phyloP scores from a whole-genome alignment of 2,797 vertebrate species.

The Glyptemys insculpta region DNA sequence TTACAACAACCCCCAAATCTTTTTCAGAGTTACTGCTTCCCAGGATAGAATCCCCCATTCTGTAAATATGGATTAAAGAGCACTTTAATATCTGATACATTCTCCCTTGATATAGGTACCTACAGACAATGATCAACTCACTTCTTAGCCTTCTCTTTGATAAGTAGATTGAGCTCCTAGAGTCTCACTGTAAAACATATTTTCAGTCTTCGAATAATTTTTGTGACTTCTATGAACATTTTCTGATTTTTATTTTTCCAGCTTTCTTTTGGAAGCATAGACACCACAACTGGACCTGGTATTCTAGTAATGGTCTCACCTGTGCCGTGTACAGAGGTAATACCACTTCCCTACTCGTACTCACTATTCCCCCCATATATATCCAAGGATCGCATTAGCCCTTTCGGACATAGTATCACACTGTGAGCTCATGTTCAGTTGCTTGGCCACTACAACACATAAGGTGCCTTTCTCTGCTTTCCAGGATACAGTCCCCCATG shows the following conservation, averaged over 20 bases:
- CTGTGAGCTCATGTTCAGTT: neutral
- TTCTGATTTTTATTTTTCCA: neutral
- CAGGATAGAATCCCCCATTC: neutral
- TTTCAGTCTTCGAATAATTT: neutral
- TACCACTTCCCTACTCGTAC: neutral
- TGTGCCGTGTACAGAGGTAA: neutral
- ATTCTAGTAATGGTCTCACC: neutral
- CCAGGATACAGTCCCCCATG: too few relatives aligned
- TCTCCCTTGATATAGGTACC: neutral
- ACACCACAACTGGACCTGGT: neutral
- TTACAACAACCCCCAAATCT: neutral
- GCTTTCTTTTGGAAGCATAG: neutral
- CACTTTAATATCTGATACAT: neutral
- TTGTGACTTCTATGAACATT: neutral
- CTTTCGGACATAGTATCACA: neutral
- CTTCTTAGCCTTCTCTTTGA: neutral
- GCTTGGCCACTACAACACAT: neutral
- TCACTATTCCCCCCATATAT: neutral
- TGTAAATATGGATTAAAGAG: neutral
- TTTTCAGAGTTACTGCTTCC: slow-evolving; percentile 20
- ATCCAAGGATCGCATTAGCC: neutral
- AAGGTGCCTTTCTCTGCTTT: too few relatives aligned
- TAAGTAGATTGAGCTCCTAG: neutral
- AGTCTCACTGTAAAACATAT: neutral
- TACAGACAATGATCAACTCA: neutral